Evolutionary conservation across 2,797 vertebrate genomes (phyloP).

Genomic region (Sebastes vulpes): DNA sequence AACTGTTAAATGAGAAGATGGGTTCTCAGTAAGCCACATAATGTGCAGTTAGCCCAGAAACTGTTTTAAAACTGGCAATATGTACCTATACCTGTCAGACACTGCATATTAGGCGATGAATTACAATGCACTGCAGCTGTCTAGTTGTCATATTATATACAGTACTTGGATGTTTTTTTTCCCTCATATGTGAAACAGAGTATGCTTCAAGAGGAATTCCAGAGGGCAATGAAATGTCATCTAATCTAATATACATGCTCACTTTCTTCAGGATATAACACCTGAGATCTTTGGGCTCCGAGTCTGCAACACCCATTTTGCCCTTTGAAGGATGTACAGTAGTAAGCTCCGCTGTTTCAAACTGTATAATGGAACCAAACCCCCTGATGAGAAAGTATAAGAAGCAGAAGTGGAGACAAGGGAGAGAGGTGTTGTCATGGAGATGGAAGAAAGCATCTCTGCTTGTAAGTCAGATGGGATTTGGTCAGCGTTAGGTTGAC

Average conservation of each 20-base stretch:
- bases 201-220: background rate
- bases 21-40: background rate
- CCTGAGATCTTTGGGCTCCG: background rate
- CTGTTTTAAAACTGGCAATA: background rate
- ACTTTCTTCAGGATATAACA: background rate
- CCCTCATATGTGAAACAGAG: background rate
- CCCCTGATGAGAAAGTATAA: background rate
- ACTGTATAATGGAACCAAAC: background rate
- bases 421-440: constrained; percentile 39
- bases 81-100: background rate
- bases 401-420: background rate
- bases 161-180: background rate
- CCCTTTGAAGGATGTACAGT: background rate
- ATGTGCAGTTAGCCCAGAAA: background rate
- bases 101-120: background rate
- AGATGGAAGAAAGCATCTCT: constrained; percentile 13
- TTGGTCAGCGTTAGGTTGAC: background rate
- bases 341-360: background rate
- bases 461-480: background rate
- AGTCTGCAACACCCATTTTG: background rate
- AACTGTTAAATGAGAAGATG: background rate
- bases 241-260: background rate
- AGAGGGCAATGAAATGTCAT: background rate
- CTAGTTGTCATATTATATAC: background rate
- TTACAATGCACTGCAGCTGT: background rate